phyloP scores from a whole-genome alignment of 2,888 invertebrate species.

The Temnothorax unifasciatus region DNA sequence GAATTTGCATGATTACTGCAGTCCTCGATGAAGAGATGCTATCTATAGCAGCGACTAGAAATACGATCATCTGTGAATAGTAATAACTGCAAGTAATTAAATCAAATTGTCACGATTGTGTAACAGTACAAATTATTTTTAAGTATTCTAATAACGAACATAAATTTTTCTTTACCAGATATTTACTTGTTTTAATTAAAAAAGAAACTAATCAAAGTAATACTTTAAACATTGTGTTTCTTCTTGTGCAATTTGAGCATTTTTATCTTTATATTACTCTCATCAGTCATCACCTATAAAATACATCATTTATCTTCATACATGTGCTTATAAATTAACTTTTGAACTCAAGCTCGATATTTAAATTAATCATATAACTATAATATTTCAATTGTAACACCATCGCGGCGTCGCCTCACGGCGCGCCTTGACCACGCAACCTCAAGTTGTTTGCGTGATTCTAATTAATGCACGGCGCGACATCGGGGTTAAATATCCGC shows the following conservation, averaged over 20 bases:
- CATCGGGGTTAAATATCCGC: slow-evolving; percentile 51
- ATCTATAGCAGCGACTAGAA: no score
- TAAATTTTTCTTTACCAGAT: background rate
- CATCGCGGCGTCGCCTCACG: background rate
- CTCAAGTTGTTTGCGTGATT: slow-evolving; percentile 51
- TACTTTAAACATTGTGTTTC: background rate
- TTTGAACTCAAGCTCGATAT: background rate
- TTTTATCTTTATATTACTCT: background rate
- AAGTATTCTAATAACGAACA: background rate
- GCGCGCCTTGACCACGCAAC: background rate
- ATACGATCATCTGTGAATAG: background rate
- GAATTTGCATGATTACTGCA: no score
- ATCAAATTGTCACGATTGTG: background rate
- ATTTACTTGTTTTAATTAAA: background rate
- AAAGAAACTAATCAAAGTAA: background rate
- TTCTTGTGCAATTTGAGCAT: background rate
- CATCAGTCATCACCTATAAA: background rate
- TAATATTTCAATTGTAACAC: background rate
- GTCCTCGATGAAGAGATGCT: no score
- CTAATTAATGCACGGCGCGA: slow-evolving; percentile 50
- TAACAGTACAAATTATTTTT: background rate
- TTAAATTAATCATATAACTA: background rate
- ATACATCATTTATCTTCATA: background rate
- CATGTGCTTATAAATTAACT: background rate
- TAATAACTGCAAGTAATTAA: background rate